phyloP scores from a whole-genome alignment of 2,113 vertebrate genomes.

The Silurus asotus region DNA sequence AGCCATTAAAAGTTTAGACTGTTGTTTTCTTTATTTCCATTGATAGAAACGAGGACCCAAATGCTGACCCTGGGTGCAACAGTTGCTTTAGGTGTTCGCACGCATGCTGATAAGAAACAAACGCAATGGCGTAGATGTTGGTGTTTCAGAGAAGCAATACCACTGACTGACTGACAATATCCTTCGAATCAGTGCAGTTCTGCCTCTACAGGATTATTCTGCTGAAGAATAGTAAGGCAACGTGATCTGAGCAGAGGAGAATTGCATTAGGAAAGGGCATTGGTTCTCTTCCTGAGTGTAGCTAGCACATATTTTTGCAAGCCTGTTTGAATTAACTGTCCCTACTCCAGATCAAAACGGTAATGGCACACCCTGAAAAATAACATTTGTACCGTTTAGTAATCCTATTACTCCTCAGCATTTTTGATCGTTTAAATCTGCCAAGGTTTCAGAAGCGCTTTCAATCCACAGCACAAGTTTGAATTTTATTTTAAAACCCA shows the following conservation, averaged over 20 bases:
- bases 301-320: constrained; percentile 40
- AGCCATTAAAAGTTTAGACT: constrained; percentile 20
- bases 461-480: constrained; percentile 32
- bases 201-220: constrained; percentile 53
- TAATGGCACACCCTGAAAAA: constrained; percentile 53
- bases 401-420: constrained; percentile 47
- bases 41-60: not conserved
- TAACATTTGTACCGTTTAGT: constrained; percentile 39
- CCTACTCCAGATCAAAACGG: constrained; percentile 57
- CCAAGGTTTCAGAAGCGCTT: constrained; percentile 14
- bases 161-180: constrained; percentile 1
- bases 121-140: not conserved
- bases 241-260: constrained; percentile 50
- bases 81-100: not conserved
- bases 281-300: constrained; percentile 50
- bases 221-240: constrained; percentile 49
- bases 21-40: not conserved
- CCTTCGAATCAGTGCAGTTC: constrained; percentile 34
- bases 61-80: not conserved
- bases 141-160: not conserved
- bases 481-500: constrained; percentile 51
- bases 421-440: constrained; percentile 46
- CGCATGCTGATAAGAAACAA: not conserved
- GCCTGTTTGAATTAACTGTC: constrained; percentile 45
- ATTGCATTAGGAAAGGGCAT: constrained; percentile 54